Evolutionary conservation across 2,888 invertebrate species (phyloP).

Genomic region (Sarcophaga caerulescens): DNA sequence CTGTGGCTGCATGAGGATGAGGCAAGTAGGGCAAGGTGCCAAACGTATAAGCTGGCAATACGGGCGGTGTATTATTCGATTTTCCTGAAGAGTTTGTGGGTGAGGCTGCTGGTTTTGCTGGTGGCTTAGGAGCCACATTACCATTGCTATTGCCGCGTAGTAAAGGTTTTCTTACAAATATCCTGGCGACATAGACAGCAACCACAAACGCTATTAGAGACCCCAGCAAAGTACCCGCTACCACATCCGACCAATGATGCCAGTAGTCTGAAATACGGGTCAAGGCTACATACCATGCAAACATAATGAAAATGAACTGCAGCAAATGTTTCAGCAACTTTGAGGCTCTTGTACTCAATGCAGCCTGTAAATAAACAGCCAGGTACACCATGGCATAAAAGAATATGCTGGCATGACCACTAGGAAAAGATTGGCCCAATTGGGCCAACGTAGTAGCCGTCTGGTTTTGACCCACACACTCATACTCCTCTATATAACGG

Average conservation of each 20-base stretch:
- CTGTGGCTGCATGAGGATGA: slow-evolving; percentile 70
- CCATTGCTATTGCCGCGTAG: slow-evolving; percentile 8
- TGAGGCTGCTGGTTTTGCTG: slow-evolving; percentile 60
- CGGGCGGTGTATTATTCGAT: slow-evolving; percentile 69
- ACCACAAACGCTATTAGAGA: slow-evolving; percentile 73
- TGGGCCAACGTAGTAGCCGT: slow-evolving; percentile 82
- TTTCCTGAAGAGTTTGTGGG: slow-evolving; percentile 55
- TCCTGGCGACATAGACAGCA: slow-evolving; percentile 72
- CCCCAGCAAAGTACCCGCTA: slow-evolving; percentile 74
- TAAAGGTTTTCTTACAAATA: slow-evolving; percentile 71
- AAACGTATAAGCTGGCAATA: slow-evolving; percentile 77
- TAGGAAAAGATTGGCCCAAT: slow-evolving; percentile 93
- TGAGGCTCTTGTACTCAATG: slow-evolving; percentile 90
- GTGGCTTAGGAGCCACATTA: slow-evolving; percentile 58
- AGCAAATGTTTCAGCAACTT: slow-evolving; percentile 91
- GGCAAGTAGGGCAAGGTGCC: slow-evolving; percentile 76
- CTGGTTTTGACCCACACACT: slow-evolving; percentile 82
- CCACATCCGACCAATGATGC: slow-evolving; percentile 78
- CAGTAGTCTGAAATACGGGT: slow-evolving; percentile 75
- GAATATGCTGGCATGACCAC: slow-evolving; percentile 94
- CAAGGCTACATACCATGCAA: slow-evolving; percentile 77
- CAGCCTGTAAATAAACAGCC: slow-evolving; percentile 93
- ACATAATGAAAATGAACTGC: slow-evolving; percentile 83
- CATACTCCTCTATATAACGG: slow-evolving; percentile 88
- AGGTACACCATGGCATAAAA: slow-evolving; percentile 93